Evolutionary conservation across 2,888 invertebrate species (phyloP).

Genomic region (Melieria picta): DNA sequence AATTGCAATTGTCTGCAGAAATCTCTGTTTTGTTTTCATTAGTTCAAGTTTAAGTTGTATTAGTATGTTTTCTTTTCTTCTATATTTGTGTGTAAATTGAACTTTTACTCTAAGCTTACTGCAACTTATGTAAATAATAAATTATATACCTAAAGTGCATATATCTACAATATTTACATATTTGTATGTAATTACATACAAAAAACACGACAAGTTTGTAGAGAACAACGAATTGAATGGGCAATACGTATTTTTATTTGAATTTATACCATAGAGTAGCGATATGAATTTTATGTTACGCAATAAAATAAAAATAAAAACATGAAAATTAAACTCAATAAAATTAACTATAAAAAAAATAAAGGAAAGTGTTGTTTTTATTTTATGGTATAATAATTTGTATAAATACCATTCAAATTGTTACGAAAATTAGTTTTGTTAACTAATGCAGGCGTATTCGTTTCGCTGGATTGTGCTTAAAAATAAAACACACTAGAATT

Average conservation of each 20-base stretch:
- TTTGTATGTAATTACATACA: background rate
- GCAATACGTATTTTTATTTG: slow-evolving; percentile 5
- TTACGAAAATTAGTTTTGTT: background rate
- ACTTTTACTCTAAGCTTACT: background rate
- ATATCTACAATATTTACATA: slow-evolving; percentile 2
- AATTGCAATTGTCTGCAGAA: slow-evolving; percentile 20
- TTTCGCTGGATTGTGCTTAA: too few species aligned
- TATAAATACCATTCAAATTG: background rate
- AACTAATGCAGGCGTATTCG: too few species aligned
- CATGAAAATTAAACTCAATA: background rate
- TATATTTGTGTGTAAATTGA: too few species aligned
- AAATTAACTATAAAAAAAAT: background rate
- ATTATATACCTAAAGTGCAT: slow-evolving; percentile 7
- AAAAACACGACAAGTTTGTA: background rate
- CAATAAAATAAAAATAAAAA: background rate
- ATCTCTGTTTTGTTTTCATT: slow-evolving; percentile 13
- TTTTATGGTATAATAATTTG: background rate
- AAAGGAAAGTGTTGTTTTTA: background rate
- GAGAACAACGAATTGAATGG: background rate
- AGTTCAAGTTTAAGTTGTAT: slow-evolving; percentile 15
- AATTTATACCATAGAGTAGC: slow-evolving; percentile 4
- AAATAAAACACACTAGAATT: background rate
- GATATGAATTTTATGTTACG: background rate
- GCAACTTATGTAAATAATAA: slow-evolving; percentile 26
- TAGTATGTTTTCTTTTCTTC: background rate